Percentiles rank a stretch among this genome's conserved stretches.
phyloP scores from a whole-genome alignment of 2,888 invertebrate genomes.

The Hydriomena furcata region DNA sequence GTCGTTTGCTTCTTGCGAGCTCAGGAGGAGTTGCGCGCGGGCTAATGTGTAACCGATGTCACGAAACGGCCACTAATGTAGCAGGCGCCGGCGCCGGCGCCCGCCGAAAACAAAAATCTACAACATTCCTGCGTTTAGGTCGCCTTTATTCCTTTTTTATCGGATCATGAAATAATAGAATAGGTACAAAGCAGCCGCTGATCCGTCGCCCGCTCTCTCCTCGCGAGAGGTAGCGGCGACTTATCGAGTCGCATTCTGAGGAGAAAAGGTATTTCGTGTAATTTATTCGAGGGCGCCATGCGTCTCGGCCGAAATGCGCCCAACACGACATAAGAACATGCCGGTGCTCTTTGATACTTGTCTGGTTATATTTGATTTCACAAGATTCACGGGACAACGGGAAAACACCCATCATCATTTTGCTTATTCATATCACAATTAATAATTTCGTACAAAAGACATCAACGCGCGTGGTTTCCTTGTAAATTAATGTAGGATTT shows the following conservation, averaged over 20 bases:
- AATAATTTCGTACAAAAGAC: conserved; percentile 1
- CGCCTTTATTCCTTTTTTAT: conserved; percentile 75
- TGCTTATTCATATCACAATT: too few species aligned
- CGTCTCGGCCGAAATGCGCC: not conserved
- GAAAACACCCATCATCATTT: too few species aligned
- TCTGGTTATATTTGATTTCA: conserved; percentile 2
- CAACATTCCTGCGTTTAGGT: conserved; percentile 78
- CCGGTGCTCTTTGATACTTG: not conserved
- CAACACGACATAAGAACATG: not conserved
- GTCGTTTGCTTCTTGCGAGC: conserved; percentile 2
- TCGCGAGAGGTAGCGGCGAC: not conserved
- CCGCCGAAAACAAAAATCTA: conserved; percentile 72
- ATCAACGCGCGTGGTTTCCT: conserved; percentile 10
- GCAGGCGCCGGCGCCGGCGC: conserved; percentile 82
- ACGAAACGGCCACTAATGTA: conserved; percentile 67
- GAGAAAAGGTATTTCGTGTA: not conserved
- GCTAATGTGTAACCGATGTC: conserved; percentile 73
- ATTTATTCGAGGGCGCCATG: not conserved
- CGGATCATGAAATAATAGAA: conserved; percentile 76
- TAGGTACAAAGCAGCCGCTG: conserved; percentile 69
- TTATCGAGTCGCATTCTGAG: conserved; percentile 3
- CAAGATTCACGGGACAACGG: not conserved
- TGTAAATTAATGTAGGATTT: too few species aligned
- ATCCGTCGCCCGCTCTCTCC: conserved; percentile 10
- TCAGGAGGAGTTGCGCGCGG: not conserved